These are phyloP conservation scores for Erythrolamprus reginae DNA, from an alignment of 2,113 vertebrate species.

Conservation along the genomic window DNA sequence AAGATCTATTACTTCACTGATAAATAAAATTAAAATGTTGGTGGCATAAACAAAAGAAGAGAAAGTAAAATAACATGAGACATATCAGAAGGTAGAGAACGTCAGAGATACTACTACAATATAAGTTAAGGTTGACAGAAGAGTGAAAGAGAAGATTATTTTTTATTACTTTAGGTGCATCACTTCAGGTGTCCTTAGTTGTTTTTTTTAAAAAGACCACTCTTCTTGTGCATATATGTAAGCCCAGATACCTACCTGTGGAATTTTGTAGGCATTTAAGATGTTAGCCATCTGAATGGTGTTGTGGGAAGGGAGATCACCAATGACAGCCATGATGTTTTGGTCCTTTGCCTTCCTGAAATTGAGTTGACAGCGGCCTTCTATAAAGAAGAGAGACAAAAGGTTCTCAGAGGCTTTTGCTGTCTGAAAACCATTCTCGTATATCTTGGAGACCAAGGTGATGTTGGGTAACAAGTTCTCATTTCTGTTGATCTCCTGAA, in stretches of 20 bases:
- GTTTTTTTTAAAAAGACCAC: neutral
- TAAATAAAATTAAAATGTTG: no score
- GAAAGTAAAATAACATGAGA: neutral
- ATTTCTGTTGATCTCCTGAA: neutral
- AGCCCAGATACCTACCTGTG: neutral
- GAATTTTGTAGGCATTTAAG: neutral
- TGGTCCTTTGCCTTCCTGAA: neutral
- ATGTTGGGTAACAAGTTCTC: neutral
- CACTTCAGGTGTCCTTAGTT: no score
- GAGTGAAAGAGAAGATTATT: neutral
- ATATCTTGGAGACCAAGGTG: neutral
- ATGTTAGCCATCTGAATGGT: neutral
- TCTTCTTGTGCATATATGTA: neutral
- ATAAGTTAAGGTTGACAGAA: no score
- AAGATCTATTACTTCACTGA: no score
- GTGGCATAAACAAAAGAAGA: neutral
- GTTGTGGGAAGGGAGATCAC: neutral
- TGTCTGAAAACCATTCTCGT: neutral
- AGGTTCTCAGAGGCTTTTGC: neutral
- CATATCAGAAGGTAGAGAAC: no score
- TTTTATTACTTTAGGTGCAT: no score
- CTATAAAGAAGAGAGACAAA: neutral
- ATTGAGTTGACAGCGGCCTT: neutral
- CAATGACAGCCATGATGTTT: neutral
- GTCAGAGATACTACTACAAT: neutral